phyloP scores from a whole-genome alignment of 2,113 vertebrate species.

The Hypocryptadius cinnamomeus region DNA sequence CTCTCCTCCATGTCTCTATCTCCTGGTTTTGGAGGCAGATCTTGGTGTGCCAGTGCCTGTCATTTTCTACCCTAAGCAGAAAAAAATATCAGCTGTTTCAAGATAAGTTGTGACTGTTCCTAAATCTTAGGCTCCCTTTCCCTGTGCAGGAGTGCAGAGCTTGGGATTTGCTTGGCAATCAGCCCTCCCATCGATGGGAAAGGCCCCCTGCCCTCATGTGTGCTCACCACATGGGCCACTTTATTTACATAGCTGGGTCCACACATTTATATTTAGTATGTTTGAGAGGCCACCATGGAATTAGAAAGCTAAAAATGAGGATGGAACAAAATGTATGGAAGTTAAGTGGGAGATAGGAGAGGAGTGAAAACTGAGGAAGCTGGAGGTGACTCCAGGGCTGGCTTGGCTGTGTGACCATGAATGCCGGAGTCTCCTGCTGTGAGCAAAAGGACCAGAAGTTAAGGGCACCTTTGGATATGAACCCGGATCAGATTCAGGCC shows the following conservation, averaged over 20 bases:
- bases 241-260: constrained; percentile 31
- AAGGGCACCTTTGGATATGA: neutral
- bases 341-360: neutral
- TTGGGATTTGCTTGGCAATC: neutral
- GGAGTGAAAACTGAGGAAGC: neutral
- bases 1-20: neutral
- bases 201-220: neutral
- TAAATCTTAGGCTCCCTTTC: neutral
- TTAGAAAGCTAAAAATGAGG: neutral
- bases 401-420: neutral
- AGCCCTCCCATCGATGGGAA: neutral
- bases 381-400: neutral
- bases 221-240: neutral
- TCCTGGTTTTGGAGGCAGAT: neutral
- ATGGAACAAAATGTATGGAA: neutral
- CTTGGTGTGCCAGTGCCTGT: neutral
- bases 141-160: neutral
- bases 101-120: neutral
- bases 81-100: neutral
- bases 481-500: neutral
- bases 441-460: neutral
- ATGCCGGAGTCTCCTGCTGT: neutral
- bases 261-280: constrained; percentile 5
- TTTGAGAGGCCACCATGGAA: neutral
- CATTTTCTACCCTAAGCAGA: neutral